Base-by-base conservation (phyloP, 2,888 invertebrate species). In the Acanthacorydalis orientalis region DNA sequence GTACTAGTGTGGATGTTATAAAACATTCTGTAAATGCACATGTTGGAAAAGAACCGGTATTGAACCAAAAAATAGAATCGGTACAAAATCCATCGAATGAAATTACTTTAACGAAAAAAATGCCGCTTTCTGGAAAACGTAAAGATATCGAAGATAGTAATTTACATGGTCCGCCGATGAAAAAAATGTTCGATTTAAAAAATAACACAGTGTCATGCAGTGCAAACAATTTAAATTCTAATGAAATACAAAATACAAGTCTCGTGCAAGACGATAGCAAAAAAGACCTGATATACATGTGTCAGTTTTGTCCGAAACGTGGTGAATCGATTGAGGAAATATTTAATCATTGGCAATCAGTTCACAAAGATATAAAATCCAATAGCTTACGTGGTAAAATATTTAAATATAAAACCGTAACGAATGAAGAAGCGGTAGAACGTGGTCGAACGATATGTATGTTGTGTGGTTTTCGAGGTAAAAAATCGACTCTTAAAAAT, bases 241-340 rank as follows among this genome's bases (percentile, higher is more conserved):
- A 53, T 34, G 44, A 54, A 39, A 49, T 45, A 47, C 50, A 49
- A 45, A 49, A 43, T 37, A 54, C 51, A 32, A 53, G 51, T 48
- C 52, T 6, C 6, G 2, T 6, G 2, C 23, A 6, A 23, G 23
- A 23, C 2, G 53, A 48, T 44, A 47, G 40, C 33, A 55, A 40
- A 53, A 44, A 48, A 31, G 34, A 16, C 7, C 16, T 42, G 14
- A 31, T 52, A 1, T 55, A 49, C 45, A 44, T 53, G 6, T 58
- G 58, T 46, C 49, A 51, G 7, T 54, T 57, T 44, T 58, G 58
- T 48, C 51, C 54, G 14, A 53, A 55, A 49, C 51, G 53, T n/a
- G 52, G 50, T 31, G 48, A 43, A 7, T 46, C 49, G 10, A 45
- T 56, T 7, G 47, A 49, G 7, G 48, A 43, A 34, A 49, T 57